Conservation (phyloP, 2,113 vertebrate genomes). For the Gavialis gangeticus region DNA sequence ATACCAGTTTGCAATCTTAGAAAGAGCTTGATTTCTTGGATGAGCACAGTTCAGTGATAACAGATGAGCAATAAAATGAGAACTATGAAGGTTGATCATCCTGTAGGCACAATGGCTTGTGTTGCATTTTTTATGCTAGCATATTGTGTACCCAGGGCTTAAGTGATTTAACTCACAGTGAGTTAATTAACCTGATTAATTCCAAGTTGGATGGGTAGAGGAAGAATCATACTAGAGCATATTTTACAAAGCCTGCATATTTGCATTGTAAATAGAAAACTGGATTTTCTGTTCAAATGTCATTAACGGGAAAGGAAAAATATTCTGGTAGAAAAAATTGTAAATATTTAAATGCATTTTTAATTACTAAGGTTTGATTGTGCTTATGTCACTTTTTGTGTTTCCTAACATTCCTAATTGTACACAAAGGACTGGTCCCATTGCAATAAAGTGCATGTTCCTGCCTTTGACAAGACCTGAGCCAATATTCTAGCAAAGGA, state of each 20-base stretch:
- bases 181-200: not conserved
- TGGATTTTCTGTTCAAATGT: not conserved
- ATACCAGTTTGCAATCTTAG: not conserved
- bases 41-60: not conserved
- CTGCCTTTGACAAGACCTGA: not conserved
- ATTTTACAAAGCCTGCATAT: not conserved
- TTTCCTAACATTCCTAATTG: not conserved
- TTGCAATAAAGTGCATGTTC: not conserved
- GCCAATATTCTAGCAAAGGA: too few relatives aligned
- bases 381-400: not conserved
- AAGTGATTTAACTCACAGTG: not conserved
- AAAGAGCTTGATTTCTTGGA: not conserved
- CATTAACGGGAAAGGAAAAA: rapidly evolving
- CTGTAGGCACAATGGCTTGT: not conserved
- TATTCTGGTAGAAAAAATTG: not conserved
- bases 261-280: not conserved
- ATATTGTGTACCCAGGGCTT: not conserved
- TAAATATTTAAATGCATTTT: rapidly evolving
- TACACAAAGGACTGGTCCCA: not conserved
- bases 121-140: not conserved
- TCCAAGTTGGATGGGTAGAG: not conserved
- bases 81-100: rapidly evolving
- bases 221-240: not conserved
- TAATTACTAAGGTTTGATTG: not conserved
- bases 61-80: not conserved